Base-by-base conservation (phyloP, 2,113 vertebrate genomes). In the Suricata suricatta region DNA sequence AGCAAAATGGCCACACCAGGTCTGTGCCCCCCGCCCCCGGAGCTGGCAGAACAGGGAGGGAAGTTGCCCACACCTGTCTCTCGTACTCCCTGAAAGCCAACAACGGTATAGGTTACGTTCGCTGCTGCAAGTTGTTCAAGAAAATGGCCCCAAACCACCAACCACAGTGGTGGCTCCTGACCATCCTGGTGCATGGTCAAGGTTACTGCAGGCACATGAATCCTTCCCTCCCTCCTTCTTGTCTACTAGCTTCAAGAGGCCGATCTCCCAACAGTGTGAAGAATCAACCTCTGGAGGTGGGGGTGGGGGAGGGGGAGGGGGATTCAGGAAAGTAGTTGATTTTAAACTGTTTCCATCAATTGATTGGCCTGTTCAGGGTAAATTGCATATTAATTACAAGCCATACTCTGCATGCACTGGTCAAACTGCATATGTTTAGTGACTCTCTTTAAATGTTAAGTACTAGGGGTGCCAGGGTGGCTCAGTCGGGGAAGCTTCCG, bases 161-260 rank as follows among this genome's bases (percentile, higher is more conserved):
- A n/a, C 9, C 29, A 6, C n/a, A 1, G 0, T 0, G 23, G 35
- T 0, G 38, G 64, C 19, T 47, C 79, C 57, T 8, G 9, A 0
- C 0, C 0, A 3, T 16, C 19, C 2, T 4, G 8, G 38, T 2
- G 1, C 9, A 7, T 0, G 3, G 8, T 4, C 35, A 1, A 13
- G 91, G 12, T 19, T 3, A n/a, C 33, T 2, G 9, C 1, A 2
- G 38, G 25, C 41, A 63, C 47, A 15, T 0, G 16, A 19, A 35
- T 6, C 7, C 60, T 23, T 41, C 17, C 69, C 66, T 7, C 19
- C 27, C 13, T 50, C 35, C 74, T 13, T n/a, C 66, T 44, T 1
- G 16, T 17, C 6, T 9, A 52, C 50, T 13, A 3, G 33, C 57
- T 64, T 27, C 0, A 13, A 50, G 74, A 63, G 10, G 13, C 35